Percentiles rank a stretch among this genome's conserved stretches.
Evolutionary conservation across 1,140 invertebrate genomes (phyloP).

Genomic region (Scylla paramamosain): DNA sequence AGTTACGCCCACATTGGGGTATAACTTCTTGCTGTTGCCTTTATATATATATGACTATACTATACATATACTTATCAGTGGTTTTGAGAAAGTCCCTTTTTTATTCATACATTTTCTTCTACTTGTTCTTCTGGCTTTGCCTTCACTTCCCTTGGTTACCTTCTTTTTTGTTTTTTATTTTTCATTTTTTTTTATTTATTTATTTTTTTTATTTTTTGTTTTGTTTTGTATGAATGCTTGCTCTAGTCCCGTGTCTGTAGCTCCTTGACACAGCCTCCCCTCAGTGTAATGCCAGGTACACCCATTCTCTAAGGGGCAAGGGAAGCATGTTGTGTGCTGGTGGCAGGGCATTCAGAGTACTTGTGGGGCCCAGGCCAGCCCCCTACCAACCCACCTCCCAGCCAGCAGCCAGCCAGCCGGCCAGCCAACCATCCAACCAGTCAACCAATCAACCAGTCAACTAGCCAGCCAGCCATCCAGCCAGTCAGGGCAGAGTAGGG

Average conservation of each 20-base stretch:
- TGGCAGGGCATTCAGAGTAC: neutral
- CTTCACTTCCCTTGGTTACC: slow-evolving; percentile 41
- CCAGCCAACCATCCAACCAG: neutral
- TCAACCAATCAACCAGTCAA: neutral
- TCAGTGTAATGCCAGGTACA: slow-evolving; percentile 52
- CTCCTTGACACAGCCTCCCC: slow-evolving; percentile 61
- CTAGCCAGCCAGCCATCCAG: slow-evolving; percentile 51
- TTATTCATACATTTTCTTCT: slow-evolving; percentile 44
- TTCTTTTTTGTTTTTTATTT: slow-evolving; percentile 27
- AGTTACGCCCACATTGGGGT: slow-evolving; percentile 75
- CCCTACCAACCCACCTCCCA: neutral
- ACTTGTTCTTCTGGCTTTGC: slow-evolving; percentile 14
- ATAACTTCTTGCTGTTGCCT: slow-evolving; percentile 75
- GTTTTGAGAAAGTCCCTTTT: slow-evolving; percentile 66
- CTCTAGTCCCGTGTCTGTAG: slow-evolving; percentile 74
- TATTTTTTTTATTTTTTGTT: slow-evolving; percentile 48
- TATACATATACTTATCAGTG: slow-evolving; percentile 49
- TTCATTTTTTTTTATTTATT: slow-evolving; percentile 38
- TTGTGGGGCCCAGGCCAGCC: neutral
- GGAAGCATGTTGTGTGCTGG: slow-evolving; percentile 7
- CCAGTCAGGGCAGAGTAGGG: slow-evolving; percentile 49
- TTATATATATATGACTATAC: slow-evolving; percentile 73
- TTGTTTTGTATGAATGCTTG: slow-evolving; percentile 72
- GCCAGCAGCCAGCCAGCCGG: neutral
- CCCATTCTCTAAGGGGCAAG: slow-evolving; percentile 1